Evolutionary conservation across 2,113 vertebrate species (phyloP).

Genomic region (Rhea americana): DNA sequence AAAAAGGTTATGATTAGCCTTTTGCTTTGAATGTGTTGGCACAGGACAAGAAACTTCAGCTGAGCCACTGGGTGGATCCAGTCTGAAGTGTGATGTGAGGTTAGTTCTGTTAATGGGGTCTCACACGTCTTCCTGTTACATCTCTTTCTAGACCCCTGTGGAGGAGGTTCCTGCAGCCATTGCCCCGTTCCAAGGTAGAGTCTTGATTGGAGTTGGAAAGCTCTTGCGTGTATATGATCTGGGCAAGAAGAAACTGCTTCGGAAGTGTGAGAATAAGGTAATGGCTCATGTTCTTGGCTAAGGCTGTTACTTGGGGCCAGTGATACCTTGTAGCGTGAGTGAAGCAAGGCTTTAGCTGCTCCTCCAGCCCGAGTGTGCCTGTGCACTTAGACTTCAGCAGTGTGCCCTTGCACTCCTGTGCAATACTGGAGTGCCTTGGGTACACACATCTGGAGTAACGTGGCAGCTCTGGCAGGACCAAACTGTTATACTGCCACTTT

Average conservation of each 20-base stretch:
- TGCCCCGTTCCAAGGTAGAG: slow-evolving; percentile 92
- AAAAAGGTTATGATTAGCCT: background rate
- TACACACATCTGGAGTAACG: accelerated
- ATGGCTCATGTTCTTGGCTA: background rate
- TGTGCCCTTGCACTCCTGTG: background rate
- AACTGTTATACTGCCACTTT: background rate
- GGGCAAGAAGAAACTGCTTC: slow-evolving; percentile 96
- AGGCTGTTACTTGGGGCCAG: accelerated
- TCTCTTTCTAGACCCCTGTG: slow-evolving; percentile 85
- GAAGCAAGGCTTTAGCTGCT: background rate
- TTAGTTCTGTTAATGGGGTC: background rate
- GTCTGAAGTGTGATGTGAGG: background rate
- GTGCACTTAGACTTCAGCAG: background rate
- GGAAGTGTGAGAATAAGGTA: slow-evolving; percentile 99
- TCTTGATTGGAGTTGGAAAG: slow-evolving; percentile 94
- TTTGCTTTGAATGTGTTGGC: background rate
- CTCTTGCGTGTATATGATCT: slow-evolving; percentile 94
- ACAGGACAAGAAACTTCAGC: background rate
- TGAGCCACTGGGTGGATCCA: background rate
- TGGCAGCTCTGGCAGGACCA: background rate
- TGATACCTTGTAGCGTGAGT: background rate
- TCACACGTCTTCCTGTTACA: background rate
- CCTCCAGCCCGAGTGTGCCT: background rate
- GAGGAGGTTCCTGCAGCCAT: slow-evolving; percentile 97
- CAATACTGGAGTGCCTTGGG: too few relatives aligned